Evolutionary conservation across 2,113 vertebrate species (phyloP).

Genomic region (Kryptolebias marmoratus): DNA sequence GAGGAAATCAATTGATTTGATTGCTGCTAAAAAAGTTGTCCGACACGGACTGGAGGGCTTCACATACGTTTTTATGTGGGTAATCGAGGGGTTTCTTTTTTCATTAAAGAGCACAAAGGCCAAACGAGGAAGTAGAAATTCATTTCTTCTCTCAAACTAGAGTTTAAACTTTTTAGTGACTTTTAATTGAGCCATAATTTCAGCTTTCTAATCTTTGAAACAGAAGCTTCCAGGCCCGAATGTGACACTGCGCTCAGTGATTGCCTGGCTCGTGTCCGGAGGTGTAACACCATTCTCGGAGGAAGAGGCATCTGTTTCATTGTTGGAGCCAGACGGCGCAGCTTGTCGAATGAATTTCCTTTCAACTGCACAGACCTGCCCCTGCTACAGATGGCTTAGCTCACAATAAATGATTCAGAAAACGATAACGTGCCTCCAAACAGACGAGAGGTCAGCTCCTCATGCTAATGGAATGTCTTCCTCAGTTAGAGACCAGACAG

Average conservation of each 20-base stretch:
- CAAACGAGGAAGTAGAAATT: neutral
- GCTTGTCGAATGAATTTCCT: conserved; percentile 64
- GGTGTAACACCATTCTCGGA: conserved; percentile 54
- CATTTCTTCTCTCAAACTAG: too few species aligned
- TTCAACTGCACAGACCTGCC: conserved; percentile 39
- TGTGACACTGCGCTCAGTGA: conserved; percentile 17
- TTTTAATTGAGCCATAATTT: conserved; percentile 25
- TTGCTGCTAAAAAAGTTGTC: neutral
- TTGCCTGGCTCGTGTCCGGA: conserved; percentile 47
- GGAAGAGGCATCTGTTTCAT: conserved; percentile 68
- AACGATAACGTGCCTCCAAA: conserved; percentile 60
- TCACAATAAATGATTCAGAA: conserved; percentile 72
- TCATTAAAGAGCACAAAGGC: neutral
- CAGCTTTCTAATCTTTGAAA: conserved; percentile 30
- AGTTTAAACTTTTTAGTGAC: neutral
- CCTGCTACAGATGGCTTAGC: conserved; percentile 69
- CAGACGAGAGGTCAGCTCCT: conserved; percentile 40
- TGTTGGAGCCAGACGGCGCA: conserved; percentile 61
- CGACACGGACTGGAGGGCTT: neutral
- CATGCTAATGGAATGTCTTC: conserved; percentile 56
- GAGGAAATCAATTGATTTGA: neutral
- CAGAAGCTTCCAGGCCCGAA: conserved; percentile 27
- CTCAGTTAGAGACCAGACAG: conserved; percentile 38
- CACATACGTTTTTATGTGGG: too few species aligned
- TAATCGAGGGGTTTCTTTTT: neutral